phyloP scores from a whole-genome alignment of 2,888 invertebrate species.

The Amiota minor region DNA sequence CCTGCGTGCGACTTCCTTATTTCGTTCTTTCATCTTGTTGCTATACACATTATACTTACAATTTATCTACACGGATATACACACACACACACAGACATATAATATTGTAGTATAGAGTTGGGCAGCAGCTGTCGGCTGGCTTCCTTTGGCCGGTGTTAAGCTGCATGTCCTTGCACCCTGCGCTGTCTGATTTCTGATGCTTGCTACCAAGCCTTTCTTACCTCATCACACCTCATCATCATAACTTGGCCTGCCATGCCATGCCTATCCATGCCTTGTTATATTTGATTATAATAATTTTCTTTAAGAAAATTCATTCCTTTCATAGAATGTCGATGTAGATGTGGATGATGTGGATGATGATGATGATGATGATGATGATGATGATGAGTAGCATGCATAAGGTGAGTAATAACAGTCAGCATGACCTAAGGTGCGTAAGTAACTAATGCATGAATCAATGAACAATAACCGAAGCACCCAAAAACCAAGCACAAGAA shows the following conservation, averaged over 20 bases:
- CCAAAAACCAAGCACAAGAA: background rate
- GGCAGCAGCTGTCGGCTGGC: constrained; percentile 5
- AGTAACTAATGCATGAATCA: constrained; percentile 14
- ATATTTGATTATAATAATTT: constrained; percentile 24
- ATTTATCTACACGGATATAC: no score
- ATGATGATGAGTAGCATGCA: no score
- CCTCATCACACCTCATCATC: no score
- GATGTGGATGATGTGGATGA: background rate
- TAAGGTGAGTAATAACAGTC: no score
- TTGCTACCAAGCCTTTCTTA: background rate
- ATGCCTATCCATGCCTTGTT: background rate
- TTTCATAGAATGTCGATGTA: background rate
- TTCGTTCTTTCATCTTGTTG: background rate
- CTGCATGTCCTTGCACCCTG: constrained; percentile 12
- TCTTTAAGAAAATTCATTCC: constrained; percentile 8
- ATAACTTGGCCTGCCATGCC: no score
- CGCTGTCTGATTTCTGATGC: background rate
- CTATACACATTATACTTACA: no score
- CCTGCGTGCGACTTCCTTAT: background rate
- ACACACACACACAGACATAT: no score
- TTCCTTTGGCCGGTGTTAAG: constrained; percentile 5
- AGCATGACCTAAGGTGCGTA: no score
- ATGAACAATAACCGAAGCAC: background rate
- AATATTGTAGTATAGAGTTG: no score
- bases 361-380: background rate